Percentiles rank a stretch among this genome's conserved stretches.
These are phyloP conservation scores for Allacma fusca DNA, from an alignment of 2,888 invertebrate species.

Conservation along the genomic window DNA sequence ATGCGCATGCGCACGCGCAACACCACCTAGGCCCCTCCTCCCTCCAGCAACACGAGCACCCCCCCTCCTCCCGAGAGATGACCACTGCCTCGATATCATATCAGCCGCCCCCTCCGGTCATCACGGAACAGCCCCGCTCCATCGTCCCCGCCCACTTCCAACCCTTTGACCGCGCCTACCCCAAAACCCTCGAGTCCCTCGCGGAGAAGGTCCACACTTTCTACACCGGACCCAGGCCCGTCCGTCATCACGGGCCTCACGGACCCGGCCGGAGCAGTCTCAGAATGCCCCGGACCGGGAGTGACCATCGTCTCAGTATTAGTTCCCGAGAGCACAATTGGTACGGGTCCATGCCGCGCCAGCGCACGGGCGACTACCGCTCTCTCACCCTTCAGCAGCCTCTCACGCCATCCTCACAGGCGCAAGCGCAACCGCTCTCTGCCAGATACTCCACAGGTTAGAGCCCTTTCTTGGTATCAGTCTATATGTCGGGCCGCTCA, in stretches of 20 bases:
- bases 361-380: slow-evolving; percentile 53
- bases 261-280: slow-evolving; percentile 43
- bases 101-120: slow-evolving; percentile 81
- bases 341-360: slow-evolving; percentile 61
- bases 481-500: background rate
- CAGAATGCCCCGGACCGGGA: slow-evolving; percentile 79
- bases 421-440: slow-evolving; percentile 48
- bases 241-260: slow-evolving; percentile 56
- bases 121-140: slow-evolving; percentile 87
- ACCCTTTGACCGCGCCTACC: slow-evolving; percentile 84
- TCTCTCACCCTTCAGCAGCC: slow-evolving; percentile 44
- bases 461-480: slow-evolving; percentile 3
- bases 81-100: slow-evolving; percentile 71
- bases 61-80: slow-evolving; percentile 66
- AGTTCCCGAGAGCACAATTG: slow-evolving; percentile 52
- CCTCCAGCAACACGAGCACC: slow-evolving; percentile 64
- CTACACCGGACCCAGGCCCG: slow-evolving; percentile 69
- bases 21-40: background rate
- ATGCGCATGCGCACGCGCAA: slow-evolving; percentile 19
- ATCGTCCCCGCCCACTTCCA: slow-evolving; percentile 80
- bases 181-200: slow-evolving; percentile 87
- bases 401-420: slow-evolving; percentile 45
- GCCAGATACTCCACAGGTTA: slow-evolving; percentile 60
- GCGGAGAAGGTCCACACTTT: slow-evolving; percentile 93
- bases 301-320: slow-evolving; percentile 77